Evolutionary conservation across 1,140 invertebrate genomes (phyloP).

Genomic region (Metaphire vulgaris): DNA sequence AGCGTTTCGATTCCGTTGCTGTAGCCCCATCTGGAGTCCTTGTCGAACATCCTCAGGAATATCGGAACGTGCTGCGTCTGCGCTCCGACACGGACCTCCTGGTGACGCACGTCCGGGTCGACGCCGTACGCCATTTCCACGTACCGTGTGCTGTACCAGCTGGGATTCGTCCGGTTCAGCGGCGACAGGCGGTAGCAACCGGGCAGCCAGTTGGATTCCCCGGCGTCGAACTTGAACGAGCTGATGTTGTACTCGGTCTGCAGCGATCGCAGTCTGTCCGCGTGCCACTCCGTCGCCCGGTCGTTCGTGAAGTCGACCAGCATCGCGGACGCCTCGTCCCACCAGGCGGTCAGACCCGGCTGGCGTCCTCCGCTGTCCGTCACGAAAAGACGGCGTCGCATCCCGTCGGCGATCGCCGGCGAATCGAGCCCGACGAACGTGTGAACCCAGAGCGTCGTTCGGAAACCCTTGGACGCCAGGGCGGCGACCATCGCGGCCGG

Average conservation of each 20-base stretch:
- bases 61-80: slow-evolving; percentile 68
- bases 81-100: slow-evolving; percentile 73
- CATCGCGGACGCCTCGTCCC: slow-evolving; percentile 19
- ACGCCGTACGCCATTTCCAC: slow-evolving; percentile 46
- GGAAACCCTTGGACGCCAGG: slow-evolving; percentile 62
- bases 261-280: slow-evolving; percentile 58
- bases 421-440: slow-evolving; percentile 65
- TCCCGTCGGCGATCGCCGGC: neutral
- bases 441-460: slow-evolving; percentile 78
- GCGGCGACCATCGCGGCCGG: slow-evolving; percentile 58
- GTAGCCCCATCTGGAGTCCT: slow-evolving; percentile 70
- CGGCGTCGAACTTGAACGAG: slow-evolving; percentile 88
- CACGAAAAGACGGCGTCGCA: neutral
- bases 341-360: slow-evolving; percentile 11
- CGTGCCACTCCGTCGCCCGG: slow-evolving; percentile 64
- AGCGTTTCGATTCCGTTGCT: slow-evolving; percentile 77
- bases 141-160: slow-evolving; percentile 37
- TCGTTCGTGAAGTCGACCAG: slow-evolving; percentile 43
- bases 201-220: slow-evolving; percentile 78
- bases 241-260: slow-evolving; percentile 63
- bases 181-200: slow-evolving; percentile 43
- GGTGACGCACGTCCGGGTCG: slow-evolving; percentile 61
- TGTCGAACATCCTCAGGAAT: slow-evolving; percentile 80
- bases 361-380: neutral
- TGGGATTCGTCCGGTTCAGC: slow-evolving; percentile 31